Conservation (phyloP, 2,113 vertebrate genomes). For the Montifringilla adamsi region DNA sequence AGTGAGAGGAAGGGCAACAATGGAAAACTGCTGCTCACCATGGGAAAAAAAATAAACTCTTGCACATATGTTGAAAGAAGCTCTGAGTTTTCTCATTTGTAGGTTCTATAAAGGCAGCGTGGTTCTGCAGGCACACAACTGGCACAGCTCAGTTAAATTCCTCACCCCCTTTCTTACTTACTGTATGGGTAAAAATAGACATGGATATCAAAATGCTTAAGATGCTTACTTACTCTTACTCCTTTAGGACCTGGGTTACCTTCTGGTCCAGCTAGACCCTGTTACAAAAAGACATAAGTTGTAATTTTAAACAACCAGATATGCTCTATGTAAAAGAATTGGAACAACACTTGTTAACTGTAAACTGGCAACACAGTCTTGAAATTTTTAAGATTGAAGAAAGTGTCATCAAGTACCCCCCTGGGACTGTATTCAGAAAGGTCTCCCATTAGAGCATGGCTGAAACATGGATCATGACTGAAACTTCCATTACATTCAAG, state of each 20-base stretch:
- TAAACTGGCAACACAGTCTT: not conserved
- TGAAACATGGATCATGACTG: not conserved
- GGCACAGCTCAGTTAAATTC: not conserved
- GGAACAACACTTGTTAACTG: not conserved
- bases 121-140: not conserved
- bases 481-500: not conserved
- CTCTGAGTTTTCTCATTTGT: not conserved
- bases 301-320: not conserved
- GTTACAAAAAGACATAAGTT: conserved; percentile 34
- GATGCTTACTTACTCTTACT: conserved; percentile 84
- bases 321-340: not conserved
- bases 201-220: not conserved
- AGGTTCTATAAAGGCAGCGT: not conserved
- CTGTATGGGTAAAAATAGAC: not conserved
- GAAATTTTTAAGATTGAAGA: not conserved
- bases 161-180: not conserved
- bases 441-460: not conserved
- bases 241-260: conserved; percentile 95
- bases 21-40: not conserved
- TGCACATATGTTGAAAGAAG: not conserved
- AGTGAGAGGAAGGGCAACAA: not conserved
- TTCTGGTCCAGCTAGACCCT: conserved; percentile 93
- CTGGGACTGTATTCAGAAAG: not conserved
- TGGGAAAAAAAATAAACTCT: not conserved
- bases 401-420: not conserved